phyloP scores from a whole-genome alignment of 1,140 invertebrate species.

The Arion vulgaris region DNA sequence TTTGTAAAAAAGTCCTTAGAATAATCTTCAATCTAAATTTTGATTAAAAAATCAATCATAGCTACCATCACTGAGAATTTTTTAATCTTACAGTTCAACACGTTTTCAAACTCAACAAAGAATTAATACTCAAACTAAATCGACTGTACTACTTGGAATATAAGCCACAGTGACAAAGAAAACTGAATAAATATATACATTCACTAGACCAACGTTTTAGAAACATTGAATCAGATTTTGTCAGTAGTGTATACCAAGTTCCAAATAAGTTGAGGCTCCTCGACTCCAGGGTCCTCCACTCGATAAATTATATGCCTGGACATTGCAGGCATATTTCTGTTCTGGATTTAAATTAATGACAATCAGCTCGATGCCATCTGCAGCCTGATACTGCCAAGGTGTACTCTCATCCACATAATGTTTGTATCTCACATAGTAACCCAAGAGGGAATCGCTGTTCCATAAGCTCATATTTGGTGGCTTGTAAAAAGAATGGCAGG shows the following conservation, averaged over 20 bases:
- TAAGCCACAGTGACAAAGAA: neutral
- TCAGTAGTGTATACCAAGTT: slow-evolving; percentile 42
- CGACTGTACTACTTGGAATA: neutral
- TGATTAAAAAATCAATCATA: too few species aligned
- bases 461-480: slow-evolving; percentile 33
- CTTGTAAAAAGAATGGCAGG: slow-evolving; percentile 34
- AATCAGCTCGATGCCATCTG: slow-evolving; percentile 1
- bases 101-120: neutral
- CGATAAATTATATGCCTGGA: slow-evolving; percentile 44
- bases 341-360: slow-evolving; percentile 15
- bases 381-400: slow-evolving; percentile 36
- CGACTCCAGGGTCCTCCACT: slow-evolving; percentile 46
- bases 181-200: neutral
- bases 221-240: neutral
- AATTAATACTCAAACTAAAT: neutral
- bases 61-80: neutral
- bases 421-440: slow-evolving; percentile 40
- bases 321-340: slow-evolving; percentile 36
- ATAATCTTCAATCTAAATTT: too few species aligned
- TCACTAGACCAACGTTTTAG: neutral
- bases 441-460: slow-evolving; percentile 46
- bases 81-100: neutral
- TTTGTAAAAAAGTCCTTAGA: too few species aligned
- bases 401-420: neutral
- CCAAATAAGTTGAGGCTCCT: slow-evolving; percentile 32